phyloP scores from a whole-genome alignment of 2,113 vertebrate genomes.

The Phalacrocorax brasilianus region DNA sequence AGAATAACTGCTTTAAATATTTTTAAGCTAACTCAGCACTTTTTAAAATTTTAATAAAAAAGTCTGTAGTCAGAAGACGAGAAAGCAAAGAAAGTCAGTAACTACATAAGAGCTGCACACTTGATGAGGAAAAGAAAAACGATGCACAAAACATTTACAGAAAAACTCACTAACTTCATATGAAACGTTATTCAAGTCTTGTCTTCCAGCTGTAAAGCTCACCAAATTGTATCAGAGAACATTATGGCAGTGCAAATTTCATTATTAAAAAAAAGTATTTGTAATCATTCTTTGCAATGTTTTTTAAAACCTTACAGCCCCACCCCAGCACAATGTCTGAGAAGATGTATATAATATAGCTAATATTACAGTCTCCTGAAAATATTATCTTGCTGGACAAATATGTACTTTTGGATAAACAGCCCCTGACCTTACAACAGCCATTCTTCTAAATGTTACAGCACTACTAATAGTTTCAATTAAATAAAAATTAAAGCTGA shows the following conservation, averaged over 20 bases:
- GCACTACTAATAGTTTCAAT: constrained; percentile 74
- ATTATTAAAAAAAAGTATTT: background rate
- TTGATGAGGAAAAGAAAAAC: background rate
- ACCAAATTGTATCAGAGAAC: background rate
- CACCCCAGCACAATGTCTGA: background rate
- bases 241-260: background rate
- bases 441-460: constrained; percentile 77
- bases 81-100: background rate
- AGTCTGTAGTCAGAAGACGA: background rate
- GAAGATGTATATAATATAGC: constrained; percentile 15
- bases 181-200: background rate
- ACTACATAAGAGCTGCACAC: background rate
- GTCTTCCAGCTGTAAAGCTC: background rate
- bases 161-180: background rate
- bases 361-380: constrained; percentile 45
- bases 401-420: constrained; percentile 70
- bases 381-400: constrained; percentile 67
- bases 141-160: background rate
- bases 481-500: constrained; percentile 82
- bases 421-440: constrained; percentile 60
- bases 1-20: background rate
- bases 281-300: background rate
- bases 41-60: background rate
- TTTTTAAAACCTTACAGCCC: background rate
- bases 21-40: background rate